Evolutionary conservation across 2,113 vertebrate species (phyloP), one percentile per base, ranked within the genome.

Genomic region (Erythrocercus mccallii): DNA sequence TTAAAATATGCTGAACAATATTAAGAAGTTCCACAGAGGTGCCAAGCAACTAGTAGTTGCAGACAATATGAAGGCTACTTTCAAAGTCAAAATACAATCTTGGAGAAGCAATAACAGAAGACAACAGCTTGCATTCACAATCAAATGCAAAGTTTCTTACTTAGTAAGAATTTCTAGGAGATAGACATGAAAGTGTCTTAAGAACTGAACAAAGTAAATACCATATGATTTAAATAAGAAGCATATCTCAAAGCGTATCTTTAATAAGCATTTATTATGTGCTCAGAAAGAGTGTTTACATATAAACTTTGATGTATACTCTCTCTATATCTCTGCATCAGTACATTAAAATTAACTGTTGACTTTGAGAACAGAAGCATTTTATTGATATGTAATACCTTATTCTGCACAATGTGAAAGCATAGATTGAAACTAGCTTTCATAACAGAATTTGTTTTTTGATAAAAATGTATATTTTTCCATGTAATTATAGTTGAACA

Each of bases 261-360:
- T 90, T 80, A 88, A 86, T 80, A 96, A 91, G 42, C 47, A 78
- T 50, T 82, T 87, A 86, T 94, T 95, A 93, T 72, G 80, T 90
- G 50, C 54, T 80, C 95, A 90, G 68, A 92, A 96, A 57, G 5
- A 40, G 27, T 86, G 51, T 87, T 95, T 95, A 81, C 74, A 44
- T 53, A 84, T 93, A 92, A 93, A 95, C 57, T 94, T 95, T 89
- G 81, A 81, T 94, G 47, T 45, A 86, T 68, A 22, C 10, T 87
- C 86, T 93, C 50, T 35, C 76, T 90, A 15, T 95, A 94, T 94
- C 91, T 96, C 82, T 54, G 56, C 65, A 85, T 92, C 78, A 62
- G 58, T 42, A 58, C 33, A 47, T 40, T 35, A 73, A 97, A 96
- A 95, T 90, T 91, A 95, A 90, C 70, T 89, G 70, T 57, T 93